A percentile compares a stretch with the other conserved stretches of the same genome.
These are phyloP conservation scores for Saguinus imperator DNA, from an alignment of 2,113 vertebrate species.

Conservation along the genomic window DNA sequence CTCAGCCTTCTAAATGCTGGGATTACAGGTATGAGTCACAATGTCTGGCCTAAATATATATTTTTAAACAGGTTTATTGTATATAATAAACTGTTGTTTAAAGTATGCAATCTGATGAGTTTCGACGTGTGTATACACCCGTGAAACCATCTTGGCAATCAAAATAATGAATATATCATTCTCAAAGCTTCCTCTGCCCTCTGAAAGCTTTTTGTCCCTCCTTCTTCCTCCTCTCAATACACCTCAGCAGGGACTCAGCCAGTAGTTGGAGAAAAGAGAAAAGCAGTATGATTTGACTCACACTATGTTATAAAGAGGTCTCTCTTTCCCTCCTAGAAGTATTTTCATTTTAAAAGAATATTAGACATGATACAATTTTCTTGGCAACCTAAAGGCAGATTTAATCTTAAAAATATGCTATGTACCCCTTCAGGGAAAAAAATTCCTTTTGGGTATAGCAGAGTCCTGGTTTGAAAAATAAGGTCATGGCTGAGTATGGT, in stretches of 20 bases:
- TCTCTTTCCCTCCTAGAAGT: background rate
- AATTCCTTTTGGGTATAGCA: background rate
- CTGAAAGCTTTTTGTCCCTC: background rate
- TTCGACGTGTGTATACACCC: background rate
- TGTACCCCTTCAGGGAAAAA: background rate
- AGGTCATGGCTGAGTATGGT: background rate
- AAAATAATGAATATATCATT: background rate
- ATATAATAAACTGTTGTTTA: background rate
- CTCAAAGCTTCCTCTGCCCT: background rate
- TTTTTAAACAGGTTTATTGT: too few relatives aligned
- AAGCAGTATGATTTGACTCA: background rate
- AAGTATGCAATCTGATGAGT: background rate
- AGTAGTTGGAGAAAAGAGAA: background rate
- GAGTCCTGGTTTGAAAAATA: background rate
- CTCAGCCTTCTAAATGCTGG: too few relatives aligned
- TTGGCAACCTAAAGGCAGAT: background rate
- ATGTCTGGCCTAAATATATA: too few relatives aligned
- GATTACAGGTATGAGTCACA: too few relatives aligned
- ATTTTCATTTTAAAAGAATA: constrained; percentile 31
- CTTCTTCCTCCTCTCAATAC: too few relatives aligned
- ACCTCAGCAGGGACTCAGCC: background rate
- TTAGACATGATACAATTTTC: background rate
- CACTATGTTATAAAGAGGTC: background rate
- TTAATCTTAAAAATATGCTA: constrained; percentile 26
- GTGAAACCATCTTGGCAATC: background rate